A percentile compares a stretch with the other conserved stretches of the same genome.
Conservation (phyloP, 64 coral and sea anemone genomes). For the Actinia tenebrosa region DNA sequence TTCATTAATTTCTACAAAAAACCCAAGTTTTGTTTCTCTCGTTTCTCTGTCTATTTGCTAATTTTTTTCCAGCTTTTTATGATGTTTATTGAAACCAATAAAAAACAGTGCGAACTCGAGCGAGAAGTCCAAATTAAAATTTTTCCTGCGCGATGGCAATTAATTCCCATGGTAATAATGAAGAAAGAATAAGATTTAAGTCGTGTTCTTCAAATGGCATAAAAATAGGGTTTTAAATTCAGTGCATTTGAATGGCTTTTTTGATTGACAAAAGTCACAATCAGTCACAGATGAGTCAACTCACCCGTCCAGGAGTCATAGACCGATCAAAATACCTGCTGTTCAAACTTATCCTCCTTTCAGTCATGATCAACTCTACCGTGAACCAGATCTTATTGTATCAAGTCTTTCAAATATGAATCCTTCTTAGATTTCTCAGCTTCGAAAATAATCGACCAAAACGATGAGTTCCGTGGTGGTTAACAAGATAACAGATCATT, state of each 20-base stretch:
- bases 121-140: too few species aligned
- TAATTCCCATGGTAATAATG: too few species aligned
- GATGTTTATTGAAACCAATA: too few species aligned
- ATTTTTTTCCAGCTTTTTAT: too few species aligned
- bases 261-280: neutral
- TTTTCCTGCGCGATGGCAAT: too few species aligned
- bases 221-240: neutral
- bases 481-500: slow-evolving; percentile 81
- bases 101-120: too few species aligned
- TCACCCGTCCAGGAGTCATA: slow-evolving; percentile 5
- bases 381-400: neutral
- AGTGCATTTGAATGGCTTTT: neutral
- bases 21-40: too few species aligned
- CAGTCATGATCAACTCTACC: slow-evolving; percentile 2
- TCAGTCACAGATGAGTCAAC: neutral
- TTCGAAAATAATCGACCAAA: neutral
- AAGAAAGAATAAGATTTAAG: too few species aligned
- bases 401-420: neutral
- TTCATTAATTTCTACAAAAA: too few species aligned
- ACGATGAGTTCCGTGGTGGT: slow-evolving; percentile 75
- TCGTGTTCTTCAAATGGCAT: too few species aligned
- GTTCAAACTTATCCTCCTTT: neutral
- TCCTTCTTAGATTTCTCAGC: neutral
- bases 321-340: slow-evolving; percentile 10
- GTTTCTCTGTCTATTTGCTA: too few species aligned